Conservation (phyloP, 2,888 invertebrate genomes). For the Hypsopygia costalis region DNA sequence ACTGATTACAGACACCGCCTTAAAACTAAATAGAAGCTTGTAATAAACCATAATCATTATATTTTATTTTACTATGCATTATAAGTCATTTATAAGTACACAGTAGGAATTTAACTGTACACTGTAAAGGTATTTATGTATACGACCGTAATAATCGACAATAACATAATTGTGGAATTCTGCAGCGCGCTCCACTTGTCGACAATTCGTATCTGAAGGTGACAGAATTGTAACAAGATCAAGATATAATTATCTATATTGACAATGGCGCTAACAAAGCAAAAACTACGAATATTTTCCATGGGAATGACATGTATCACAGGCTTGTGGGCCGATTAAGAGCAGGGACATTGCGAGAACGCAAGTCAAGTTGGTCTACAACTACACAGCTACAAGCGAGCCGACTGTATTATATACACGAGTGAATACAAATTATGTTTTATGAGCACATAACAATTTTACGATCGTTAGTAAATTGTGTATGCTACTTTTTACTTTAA, state of each 20-base stretch:
- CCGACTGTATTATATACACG: too few relatives aligned
- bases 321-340: slow-evolving; percentile 2
- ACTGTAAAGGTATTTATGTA: background rate
- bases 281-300: slow-evolving; percentile 31
- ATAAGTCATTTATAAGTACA: too few relatives aligned
- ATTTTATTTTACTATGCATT: too few relatives aligned
- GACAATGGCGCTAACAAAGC: slow-evolving; percentile 28
- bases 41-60: too few relatives aligned
- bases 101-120: too few relatives aligned
- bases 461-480: too few relatives aligned
- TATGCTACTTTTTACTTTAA: too few relatives aligned
- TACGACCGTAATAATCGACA: background rate
- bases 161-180: background rate
- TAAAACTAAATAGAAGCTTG: too few relatives aligned
- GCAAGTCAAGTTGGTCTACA: background rate
- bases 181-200: slow-evolving; percentile 4
- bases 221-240: slow-evolving; percentile 12
- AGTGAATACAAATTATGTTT: too few relatives aligned
- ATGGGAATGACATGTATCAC: slow-evolving; percentile 30
- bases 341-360: slow-evolving; percentile 9
- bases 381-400: too few relatives aligned
- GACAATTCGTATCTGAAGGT: slow-evolving; percentile 12
- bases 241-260: slow-evolving; percentile 17
- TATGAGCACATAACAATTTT: too few relatives aligned
- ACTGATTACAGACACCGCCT: too few relatives aligned